Base-by-base conservation (phyloP, 2,797 vertebrate genomes). In the Cercopithecus petaurista region DNA sequence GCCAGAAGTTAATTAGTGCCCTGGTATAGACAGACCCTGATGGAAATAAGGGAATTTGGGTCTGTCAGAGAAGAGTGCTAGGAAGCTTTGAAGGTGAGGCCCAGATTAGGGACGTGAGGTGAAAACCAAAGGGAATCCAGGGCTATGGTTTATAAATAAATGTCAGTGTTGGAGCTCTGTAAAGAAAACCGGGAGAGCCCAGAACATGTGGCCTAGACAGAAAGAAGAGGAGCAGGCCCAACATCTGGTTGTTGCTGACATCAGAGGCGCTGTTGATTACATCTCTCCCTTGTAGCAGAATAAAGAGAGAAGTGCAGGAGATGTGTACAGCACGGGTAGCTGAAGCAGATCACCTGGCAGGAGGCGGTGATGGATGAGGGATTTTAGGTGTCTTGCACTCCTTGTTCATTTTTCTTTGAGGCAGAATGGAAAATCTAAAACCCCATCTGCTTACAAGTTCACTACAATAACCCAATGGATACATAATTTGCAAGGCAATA, bases 331-430 rank as follows among this genome's bases (percentile, higher is more conserved):
- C 3, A 7, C 19, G 73, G 36, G n/a, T 9, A 26, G 72, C 57
- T 86, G 59, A 88, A 59, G 75, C 77, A 36, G 76, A 82, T 83
- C 85, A 57, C 85, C 92, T 92, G 79, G 30, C 64, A 64, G 55
- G 30, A 24, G 46, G n/a, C 0, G 0, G 1, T 88, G 95, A 97
- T 80, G 33, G 80, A 94, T 81, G 93, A 90, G 50, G 46, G 46
- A 30, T 19, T 82, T 61, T 61, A 77, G 91, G 91, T 67, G 64
- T 95, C 91, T 88, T 82, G 19, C 1, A 14, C 48, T 88, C 72
- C 70, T 72, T 90, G 79, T 95, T 83, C 96, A 97, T 97, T 97
- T 98, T 97, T 94, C 97, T 97, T 93, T 88, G 92, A 97, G 96
- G 96, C 88, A 59, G 85, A 72, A 67, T 95, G 73, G 96, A 96